Percentiles rank a stretch among this genome's conserved stretches.
phyloP scores from a whole-genome alignment of 2,113 vertebrate species.

The Arenaria interpres region DNA sequence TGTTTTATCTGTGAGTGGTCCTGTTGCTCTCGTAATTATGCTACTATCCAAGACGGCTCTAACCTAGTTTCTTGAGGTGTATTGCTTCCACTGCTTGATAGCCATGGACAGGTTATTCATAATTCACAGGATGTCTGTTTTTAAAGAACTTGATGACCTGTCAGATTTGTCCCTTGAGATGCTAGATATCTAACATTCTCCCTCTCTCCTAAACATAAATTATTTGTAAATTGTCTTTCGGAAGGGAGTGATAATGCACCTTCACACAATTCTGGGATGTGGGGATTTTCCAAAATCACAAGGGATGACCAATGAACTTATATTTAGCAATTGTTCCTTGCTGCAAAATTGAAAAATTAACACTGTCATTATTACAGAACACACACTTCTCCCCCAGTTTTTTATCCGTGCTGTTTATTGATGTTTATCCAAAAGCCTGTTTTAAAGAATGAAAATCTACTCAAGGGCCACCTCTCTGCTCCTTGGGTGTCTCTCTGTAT shows the following conservation, averaged over 20 bases:
- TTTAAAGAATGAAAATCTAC: background rate
- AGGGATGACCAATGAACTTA: background rate
- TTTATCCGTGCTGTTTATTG: background rate
- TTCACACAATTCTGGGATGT: background rate
- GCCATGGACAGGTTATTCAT: background rate
- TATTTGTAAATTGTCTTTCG: background rate
- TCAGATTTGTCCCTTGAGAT: background rate
- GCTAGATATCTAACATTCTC: background rate
- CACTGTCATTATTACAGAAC: background rate
- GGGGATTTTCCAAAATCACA: background rate
- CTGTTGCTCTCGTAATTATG: background rate
- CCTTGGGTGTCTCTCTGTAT: background rate
- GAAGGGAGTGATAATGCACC: background rate
- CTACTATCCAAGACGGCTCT: background rate
- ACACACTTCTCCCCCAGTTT: rapidly evolving
- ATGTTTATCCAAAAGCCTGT: background rate
- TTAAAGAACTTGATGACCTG: background rate
- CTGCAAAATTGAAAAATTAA: background rate
- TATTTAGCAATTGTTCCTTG: background rate
- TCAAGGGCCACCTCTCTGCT: background rate
- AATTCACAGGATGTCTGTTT: background rate
- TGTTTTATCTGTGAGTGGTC: background rate
- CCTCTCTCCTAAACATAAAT: background rate
- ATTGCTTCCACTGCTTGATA: background rate
- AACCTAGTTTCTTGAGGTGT: background rate